Evolutionary conservation across 2,888 invertebrate species (phyloP).

Genomic region (Andrena trimmerana): DNA sequence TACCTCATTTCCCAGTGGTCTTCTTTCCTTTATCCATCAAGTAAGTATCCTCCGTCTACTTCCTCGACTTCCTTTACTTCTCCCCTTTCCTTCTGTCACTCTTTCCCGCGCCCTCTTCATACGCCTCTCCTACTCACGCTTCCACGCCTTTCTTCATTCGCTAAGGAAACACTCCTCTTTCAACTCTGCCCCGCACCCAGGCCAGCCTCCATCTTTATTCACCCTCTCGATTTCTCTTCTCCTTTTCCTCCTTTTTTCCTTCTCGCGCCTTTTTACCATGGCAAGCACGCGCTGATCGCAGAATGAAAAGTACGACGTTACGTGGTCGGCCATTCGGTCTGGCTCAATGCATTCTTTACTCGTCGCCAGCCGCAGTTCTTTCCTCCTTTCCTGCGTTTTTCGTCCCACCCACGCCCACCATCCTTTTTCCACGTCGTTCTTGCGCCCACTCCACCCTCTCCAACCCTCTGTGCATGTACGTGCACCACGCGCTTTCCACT

Average conservation of each 20-base stretch:
- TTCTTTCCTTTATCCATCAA: background rate
- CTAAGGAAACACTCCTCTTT: background rate
- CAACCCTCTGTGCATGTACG: background rate
- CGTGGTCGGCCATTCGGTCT: conserved; percentile 48
- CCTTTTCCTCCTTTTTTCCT: background rate
- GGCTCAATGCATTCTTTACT: conserved; percentile 60
- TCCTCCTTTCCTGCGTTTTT: conserved; percentile 20
- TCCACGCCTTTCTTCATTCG: too few relatives aligned
- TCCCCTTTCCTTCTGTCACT: too few relatives aligned
- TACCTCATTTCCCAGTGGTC: background rate
- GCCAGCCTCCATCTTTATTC: background rate
- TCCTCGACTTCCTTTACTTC: background rate
- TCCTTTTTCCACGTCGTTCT: background rate
- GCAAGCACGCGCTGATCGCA: conserved; percentile 51
- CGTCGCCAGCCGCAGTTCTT: conserved; percentile 19
- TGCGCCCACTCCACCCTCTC: background rate
- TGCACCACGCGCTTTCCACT: background rate
- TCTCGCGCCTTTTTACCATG: conserved; percentile 25
- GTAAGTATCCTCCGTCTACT: too few relatives aligned
- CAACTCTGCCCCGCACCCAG: too few relatives aligned
- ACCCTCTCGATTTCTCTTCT: background rate
- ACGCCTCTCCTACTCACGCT: too few relatives aligned
- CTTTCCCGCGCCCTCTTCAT: too few relatives aligned
- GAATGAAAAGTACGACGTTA: conserved; percentile 64
- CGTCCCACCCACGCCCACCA: background rate